Base-by-base conservation (phyloP, 2,113 vertebrate species). In the Nansenia antarctica region DNA sequence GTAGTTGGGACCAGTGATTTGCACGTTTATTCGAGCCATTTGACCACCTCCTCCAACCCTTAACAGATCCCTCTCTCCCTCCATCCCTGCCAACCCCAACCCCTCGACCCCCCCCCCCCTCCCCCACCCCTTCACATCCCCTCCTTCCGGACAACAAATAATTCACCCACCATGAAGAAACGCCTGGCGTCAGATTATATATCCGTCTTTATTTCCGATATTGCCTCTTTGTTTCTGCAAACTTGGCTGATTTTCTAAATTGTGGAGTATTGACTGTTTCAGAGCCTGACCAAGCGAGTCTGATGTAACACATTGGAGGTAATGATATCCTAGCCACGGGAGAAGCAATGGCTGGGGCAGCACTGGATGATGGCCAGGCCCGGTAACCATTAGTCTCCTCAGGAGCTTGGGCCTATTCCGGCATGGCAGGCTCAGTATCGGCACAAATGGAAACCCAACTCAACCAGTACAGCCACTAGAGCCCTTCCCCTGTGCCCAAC, bases 231-330 rank as follows among this genome's bases (percentile, higher is more conserved):
- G 87, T 91, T 91, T 92, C 87, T 91, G 90, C 91, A 89, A 89
- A 92, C 87, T 89, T 90, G 89, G 90, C 91, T 88, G 89, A 86
- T 90, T 92, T 89, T 91, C 87, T 86, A 90, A 89, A 92, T 89
- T 91, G 91, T 83, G 79, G 85, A 85, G 87, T 92, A 92, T 92
- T 86, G 89, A 92, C 86, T 84, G 86, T 86, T 91, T 85, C 79
- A 62, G 82, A 73, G 85, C 80, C 87, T 87, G 89, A 87, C 87
- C 85, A 83, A 87, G 88, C 82, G 85, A 83, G 85, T 83, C 86
- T 86, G 84, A 81, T 88, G 86, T 88, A 89, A 87, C 82, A 87
- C 84, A 84, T 77, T 83, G 86, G 82, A 78, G 86, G 89, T 83
- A 90, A 89, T 86, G 87, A 89, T 88, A 87, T 84, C 86, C 82